Evolutionary conservation across 2,888 invertebrate species (phyloP), one percentile per base, ranked within the genome.

Genomic region (Harpalus rubripes): DNA sequence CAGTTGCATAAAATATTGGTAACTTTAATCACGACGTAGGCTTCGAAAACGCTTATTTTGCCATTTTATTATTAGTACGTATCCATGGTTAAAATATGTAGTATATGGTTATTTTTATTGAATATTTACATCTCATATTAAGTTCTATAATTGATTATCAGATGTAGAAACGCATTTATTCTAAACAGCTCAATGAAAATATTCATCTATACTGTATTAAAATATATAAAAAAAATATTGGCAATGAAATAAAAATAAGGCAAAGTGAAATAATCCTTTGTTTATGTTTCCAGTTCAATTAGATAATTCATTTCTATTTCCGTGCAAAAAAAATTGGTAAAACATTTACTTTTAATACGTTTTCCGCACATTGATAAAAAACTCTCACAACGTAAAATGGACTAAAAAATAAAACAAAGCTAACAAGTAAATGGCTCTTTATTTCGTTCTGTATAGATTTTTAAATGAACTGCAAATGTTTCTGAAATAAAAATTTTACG

Each of bases 401-500:
- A 52, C 10, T 10, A 52, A 52, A 52, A 52, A 52, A 52, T 10
- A 4, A 52, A 52, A 52, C 44, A 12, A 2, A 52, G 44, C 44
- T 52, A 52, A 52, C 44, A 52, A 52, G 44, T 52, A 52, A 52
- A 52, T 52, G 44, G 44, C 44, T 52, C 44, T 52, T 52, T 52
- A 52, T 52, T 52, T 52, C 44, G 44, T 12, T 41, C 32, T 68
- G 7, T 18, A 74, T 74, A 18, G 41, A 74, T 44, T 44, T 74
- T 41, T 74, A 74, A 44, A 16, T 74, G 72, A 18, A 44, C 41
- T 41, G 44, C 44, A 74, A 74, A 74, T 44, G 68, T 44, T 74
- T 10, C 15, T 44, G 41, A 74, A 44, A 39, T 41, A 44, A 68
- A 74, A 74, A 44, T 74, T 74, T 74, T 74, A 74, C 41, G 72